Evolutionary conservation across 1,140 invertebrate genomes (phyloP).

Genomic region (Achatina immaculata): DNA sequence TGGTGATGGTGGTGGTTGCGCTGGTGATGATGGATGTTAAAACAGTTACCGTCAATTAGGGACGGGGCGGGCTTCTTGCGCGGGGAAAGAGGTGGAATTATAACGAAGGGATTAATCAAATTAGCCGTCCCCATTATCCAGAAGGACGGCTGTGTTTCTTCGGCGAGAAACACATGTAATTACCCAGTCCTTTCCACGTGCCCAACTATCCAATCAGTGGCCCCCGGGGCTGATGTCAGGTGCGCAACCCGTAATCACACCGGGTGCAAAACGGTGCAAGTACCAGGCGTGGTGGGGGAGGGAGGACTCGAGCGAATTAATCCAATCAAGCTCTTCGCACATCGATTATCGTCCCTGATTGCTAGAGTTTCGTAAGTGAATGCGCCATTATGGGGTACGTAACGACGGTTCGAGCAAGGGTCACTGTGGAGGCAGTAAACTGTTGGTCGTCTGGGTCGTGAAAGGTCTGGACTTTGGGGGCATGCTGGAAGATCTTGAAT

Average conservation of each 20-base stretch:
- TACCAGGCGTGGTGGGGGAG: background rate
- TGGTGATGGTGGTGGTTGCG: background rate
- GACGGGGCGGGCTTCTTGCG: background rate
- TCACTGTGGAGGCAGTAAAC: background rate
- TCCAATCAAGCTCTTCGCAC: conserved; percentile 28
- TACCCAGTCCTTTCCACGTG: conserved; percentile 20
- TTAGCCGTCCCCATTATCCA: conserved; percentile 24
- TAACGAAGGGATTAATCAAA: conserved; percentile 26
- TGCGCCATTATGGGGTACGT: conserved; percentile 19
- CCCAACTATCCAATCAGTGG: conserved; percentile 25
- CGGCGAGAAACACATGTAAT: conserved; percentile 2
- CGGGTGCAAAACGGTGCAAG: conserved; percentile 25
- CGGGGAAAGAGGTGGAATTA: background rate
- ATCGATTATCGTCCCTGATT: conserved; percentile 31
- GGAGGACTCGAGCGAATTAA: conserved; percentile 13
- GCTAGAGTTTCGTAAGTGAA: conserved; percentile 1
- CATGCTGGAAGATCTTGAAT: no score
- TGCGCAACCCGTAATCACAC: conserved; percentile 16
- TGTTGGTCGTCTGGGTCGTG: background rate
- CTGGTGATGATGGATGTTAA: background rate
- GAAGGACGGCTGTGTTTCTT: conserved; percentile 7
- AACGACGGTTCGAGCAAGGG: conserved; percentile 5
- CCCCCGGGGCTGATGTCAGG: conserved; percentile 13
- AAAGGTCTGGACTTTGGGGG: background rate
- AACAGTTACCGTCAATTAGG: conserved; percentile 7